Evolutionary conservation across 2,113 vertebrate species (phyloP), one percentile per base, ranked within the genome.

Genomic region (Phylloscopus trochilus): DNA sequence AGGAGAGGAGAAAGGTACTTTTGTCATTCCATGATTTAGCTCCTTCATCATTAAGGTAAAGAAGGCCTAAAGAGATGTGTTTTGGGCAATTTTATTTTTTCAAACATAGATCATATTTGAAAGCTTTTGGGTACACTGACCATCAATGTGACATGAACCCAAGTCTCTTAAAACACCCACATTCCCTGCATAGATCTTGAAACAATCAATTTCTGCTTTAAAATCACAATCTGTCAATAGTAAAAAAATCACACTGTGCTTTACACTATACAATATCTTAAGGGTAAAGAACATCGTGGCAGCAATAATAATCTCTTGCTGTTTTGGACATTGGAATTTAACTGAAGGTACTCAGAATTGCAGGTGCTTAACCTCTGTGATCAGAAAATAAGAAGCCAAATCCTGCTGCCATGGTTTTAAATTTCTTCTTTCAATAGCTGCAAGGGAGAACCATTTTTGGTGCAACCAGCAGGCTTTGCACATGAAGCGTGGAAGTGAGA

Each of bases 261-360:
- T 90, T 63, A 37, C 17, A 35, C 27, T 15, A 35, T 9, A 10
- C 15, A 39, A 18, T n/a, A n/a, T 15, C 13, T 72, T 59, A 37
- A 26, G 5, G 10, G 6, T 47, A 22, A 73, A 23, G 6, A 51
- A 58, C 15, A 4, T 3, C 4, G 3, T 20, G 9, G 17, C 2
- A 77, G 31, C 18, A 60, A 31, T 41, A 30, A 68, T n/a, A 26
- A 14, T 10, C 41, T 37, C 22, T 80, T 49, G 5, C 52, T 72
- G 5, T 17, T 89, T 77, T 73, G 51, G 30, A 62, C 28, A 31
- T 0, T n/a, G 62, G 13, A 17, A 79, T 75, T 60, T 53, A 79
- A 51, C 18, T 52, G 53, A 28, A 31, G 10, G 24, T 39, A 20
- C 39, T 39, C 39, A 39, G 39, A 39, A 39, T 8, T 37, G 20